Evolutionary conservation across 53 echinoderm and acorn worm genomes (phyloP).

Genomic region (Luidia sarsii): DNA sequence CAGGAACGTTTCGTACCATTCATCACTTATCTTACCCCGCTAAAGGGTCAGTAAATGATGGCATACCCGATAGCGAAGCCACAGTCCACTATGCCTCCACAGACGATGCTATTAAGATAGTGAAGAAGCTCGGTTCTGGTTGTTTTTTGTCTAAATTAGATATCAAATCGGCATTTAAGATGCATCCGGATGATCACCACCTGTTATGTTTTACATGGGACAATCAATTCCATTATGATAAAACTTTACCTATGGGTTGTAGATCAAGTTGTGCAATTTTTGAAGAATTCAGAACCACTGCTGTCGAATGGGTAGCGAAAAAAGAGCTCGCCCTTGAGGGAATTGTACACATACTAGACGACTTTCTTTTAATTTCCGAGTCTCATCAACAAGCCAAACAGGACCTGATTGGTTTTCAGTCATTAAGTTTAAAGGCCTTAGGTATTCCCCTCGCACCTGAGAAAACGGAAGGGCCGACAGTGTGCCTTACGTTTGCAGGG

Average conservation of each 20-base stretch:
- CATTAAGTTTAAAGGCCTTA: neutral
- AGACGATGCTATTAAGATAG: constrained; percentile 16
- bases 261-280: constrained; percentile 11
- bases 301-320: constrained; percentile 7
- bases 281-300: constrained; percentile 38
- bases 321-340: neutral
- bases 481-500: constrained; percentile 3
- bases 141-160: constrained; percentile 4
- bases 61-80: neutral
- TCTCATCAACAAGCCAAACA: neutral
- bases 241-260: constrained; percentile 11
- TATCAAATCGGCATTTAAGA: constrained; percentile 33
- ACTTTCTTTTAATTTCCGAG: neutral
- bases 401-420: constrained; percentile 1
- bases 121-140: neutral
- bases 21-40: neutral
- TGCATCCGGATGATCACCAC: constrained; percentile 19
- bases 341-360: neutral
- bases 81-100: constrained; percentile 11
- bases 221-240: neutral
- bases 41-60: too few species aligned
- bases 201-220: constrained; percentile 18
- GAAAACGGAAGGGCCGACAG: constrained; percentile 13
- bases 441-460: constrained; percentile 7
- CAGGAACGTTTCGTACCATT: neutral